Percentiles rank a stretch among this genome's conserved stretches.
Evolutionary conservation across 2,888 invertebrate genomes (phyloP).

Genomic region (Thymelicus acteon): DNA sequence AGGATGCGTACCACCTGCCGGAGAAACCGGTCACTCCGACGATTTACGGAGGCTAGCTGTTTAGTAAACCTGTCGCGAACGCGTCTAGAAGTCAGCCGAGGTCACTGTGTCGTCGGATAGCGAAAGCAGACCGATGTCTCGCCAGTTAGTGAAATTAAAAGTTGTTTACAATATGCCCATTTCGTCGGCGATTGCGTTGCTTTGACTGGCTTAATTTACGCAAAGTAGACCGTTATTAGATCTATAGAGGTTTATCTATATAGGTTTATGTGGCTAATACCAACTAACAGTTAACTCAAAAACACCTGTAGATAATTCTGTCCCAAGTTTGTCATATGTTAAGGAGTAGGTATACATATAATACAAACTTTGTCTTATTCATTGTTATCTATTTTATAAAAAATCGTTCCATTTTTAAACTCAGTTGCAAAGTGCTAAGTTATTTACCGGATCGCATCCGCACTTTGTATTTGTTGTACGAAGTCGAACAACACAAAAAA

Average conservation of each 20-base stretch:
- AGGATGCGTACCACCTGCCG: slow-evolving; percentile 42
- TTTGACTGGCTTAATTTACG: background rate
- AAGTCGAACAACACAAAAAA: too few species aligned
- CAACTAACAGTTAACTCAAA: too few species aligned
- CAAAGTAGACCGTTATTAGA: background rate
- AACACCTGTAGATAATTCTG: too few species aligned
- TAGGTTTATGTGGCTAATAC: too few species aligned
- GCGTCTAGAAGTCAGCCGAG: slow-evolving; percentile 39
- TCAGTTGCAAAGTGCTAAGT: too few species aligned
- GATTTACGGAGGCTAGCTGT: slow-evolving; percentile 35
- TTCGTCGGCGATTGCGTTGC: background rate
- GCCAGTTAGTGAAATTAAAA: slow-evolving; percentile 33
- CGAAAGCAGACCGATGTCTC: slow-evolving; percentile 43
- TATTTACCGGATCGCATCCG: too few species aligned
- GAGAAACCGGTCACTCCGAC: slow-evolving; percentile 42
- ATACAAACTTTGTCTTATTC: too few species aligned
- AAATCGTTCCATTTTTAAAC: too few species aligned
- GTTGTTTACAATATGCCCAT: slow-evolving; percentile 29
- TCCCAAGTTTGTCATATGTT: too few species aligned
- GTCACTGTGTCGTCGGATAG: slow-evolving; percentile 44
- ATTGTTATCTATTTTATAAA: too few species aligned
- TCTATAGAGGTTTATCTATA: background rate
- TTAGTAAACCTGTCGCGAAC: slow-evolving; percentile 32
- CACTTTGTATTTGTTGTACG: too few species aligned
- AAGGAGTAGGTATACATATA: too few species aligned